Evolutionary conservation across 2,113 vertebrate genomes (phyloP), one percentile per base, ranked within the genome.

Genomic region (Anguilla rostrata): DNA sequence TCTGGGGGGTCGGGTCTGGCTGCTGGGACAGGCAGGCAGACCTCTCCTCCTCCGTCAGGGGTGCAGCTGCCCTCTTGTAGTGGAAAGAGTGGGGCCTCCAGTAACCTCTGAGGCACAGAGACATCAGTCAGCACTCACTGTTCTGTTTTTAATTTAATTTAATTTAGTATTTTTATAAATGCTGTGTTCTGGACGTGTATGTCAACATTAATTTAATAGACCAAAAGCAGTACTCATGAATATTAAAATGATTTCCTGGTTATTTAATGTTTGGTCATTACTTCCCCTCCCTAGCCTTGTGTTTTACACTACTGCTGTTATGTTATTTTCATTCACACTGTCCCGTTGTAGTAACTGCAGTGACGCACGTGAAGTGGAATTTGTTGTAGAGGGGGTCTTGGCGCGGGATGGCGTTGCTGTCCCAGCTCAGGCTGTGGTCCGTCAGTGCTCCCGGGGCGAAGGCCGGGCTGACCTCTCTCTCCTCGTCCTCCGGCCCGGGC

Each of bases 31-130:
- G 49, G 71, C 86, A 88, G 53, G 86, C 20, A 2, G 39, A 71
- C 86, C 40, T 90, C 89, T 93, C 91, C 71, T 89, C 40, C 0
- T 92, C 91, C 0, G 90, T 92, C 34, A 93, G 88, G 20, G 92
- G 90, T 57, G 53, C 80, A 2, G 87, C 81, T 3, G 34, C 75
- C 82, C 57, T 86, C 87, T 91, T 93, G 87, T 92, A 87, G 53
- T 88, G 87, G 87, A 90, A 90, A 0, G 88, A 89, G 11, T 78
- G 88, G 82, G 86, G 81, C 85, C 79, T 87, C 78, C 87, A 87
- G 87, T 82, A 87, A 60, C 12, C 60, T 29, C 94, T 94, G 87
- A 40, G 83, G 46, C 43, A 78, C 29, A n/a, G 85, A 34, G 8
- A 79, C 14, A 26, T 29, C 29, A 34, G 49, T 57, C 29, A 20